Base-by-base conservation (phyloP, 2,797 vertebrate genomes). In the Lacerta agilis region DNA sequence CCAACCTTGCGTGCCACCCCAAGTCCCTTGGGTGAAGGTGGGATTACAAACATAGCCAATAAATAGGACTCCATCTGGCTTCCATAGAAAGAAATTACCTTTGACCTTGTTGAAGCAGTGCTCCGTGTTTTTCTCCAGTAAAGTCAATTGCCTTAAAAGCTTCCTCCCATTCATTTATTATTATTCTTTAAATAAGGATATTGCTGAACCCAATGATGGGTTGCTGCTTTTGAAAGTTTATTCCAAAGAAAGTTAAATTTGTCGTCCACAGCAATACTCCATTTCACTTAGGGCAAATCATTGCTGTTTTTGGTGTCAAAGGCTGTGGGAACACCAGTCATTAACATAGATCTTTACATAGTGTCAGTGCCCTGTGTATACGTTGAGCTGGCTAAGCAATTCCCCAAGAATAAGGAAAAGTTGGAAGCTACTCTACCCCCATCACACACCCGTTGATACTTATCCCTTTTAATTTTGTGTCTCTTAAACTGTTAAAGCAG, bases 391-490 rank as follows among this genome's bases (percentile, higher is more conserved):
- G 33, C 87, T 93, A 94, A 92, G 55, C 11, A 33, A 88, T 86
- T 33, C 72, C 58, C 75, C 0, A 4, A 91, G 83, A 25, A 88
- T 79, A 71, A 88, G 33, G 85, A 90, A 87, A 87, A 64, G 84
- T 89, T 69, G 89, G 25, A 8, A 90, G 80, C 8, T 25, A 90
- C 87, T 13, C 25, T 29, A 64, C 61, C 1, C 61, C 20, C 61
- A 64, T 27, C 9, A 4, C 49, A 83, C 75, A 55, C 49, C 13
- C 49, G 49, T 80, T 88, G 72, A 88, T 89, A 90, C 64, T 64
- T n/a, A 87, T 66, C 71, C 83, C 89, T 80, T 88, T 92, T 85
- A 92, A 83, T 71, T 91, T 91, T 81, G 9, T 81, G 86, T 91
- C 91, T 91, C 83, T 79, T 86, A 69, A 45, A 25, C 43, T 66